Evolutionary conservation across 1,140 invertebrate genomes (phyloP), one percentile per base, ranked within the genome.

Genomic region (Brachionus rotundiformis): DNA sequence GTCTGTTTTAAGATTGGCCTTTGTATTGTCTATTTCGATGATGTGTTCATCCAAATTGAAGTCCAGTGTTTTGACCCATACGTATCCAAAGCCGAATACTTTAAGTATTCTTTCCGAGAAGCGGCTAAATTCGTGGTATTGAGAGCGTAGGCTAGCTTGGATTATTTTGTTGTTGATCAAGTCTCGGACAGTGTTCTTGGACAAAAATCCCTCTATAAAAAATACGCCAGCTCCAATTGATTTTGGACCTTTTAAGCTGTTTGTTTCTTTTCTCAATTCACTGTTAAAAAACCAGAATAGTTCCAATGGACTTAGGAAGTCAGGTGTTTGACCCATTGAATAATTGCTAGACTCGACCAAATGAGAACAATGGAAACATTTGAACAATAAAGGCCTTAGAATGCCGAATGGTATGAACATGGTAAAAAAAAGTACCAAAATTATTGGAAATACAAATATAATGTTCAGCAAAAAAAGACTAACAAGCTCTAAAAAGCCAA

Each of bases 11-110:
- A 81, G 54, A 63, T 81, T 68, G 10, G 23, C 25, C 8, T 10
- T 3, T 73, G 41, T 25, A 11, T 36, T 41, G 13, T 63, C 54
- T 23, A 81, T 81, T 68, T 81, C 79, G 10, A 16, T 47, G 11
- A 81, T 31, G 29, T 81, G 79, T 1, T 81, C 79, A 13, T 81
- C 79, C 23, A 81, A 19, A 65, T 63, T 63, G 29, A 81, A 81
- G 3, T 63, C 33, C 7, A 25, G 7, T 11, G 31, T 10, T 44
- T 65, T 36, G 1, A 63, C 16, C 79, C 79, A 81, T 2, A 81
- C 31, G 8, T 33, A 47, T 10, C 79, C 79, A 65, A 79, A 79
- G 27, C 47, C 47, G 59, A 68, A 68, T 23, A 81, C 29, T 29
- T 44, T 63, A 3, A 63, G 16, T 16, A 63, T 16, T 39, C 54